These are phyloP conservation scores for Barbus barbus DNA, from an alignment of 2,113 vertebrate species.

Conservation along the genomic window DNA sequence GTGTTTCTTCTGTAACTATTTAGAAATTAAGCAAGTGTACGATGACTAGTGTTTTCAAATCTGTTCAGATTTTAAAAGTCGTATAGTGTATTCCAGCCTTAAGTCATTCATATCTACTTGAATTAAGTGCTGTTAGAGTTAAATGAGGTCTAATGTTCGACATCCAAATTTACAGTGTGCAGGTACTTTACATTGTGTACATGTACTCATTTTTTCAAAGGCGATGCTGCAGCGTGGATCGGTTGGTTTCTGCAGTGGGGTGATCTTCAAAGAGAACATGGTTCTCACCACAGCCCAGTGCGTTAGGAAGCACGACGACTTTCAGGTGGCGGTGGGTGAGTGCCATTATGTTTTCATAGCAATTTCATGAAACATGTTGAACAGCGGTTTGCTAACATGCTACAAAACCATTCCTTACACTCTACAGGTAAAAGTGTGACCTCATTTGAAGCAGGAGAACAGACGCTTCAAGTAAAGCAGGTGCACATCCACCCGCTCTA, in stretches of 20 bases:
- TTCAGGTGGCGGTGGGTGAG: constrained; percentile 75
- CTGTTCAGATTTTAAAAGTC: too few relatives aligned
- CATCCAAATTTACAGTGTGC: too few relatives aligned
- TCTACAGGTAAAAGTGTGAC: constrained; percentile 62
- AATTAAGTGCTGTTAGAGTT: too few relatives aligned
- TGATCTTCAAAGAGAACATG: constrained; percentile 76
- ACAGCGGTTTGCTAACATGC: neutral
- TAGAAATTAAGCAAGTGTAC: too few relatives aligned
- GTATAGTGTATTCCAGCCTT: neutral
- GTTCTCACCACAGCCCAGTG: constrained; percentile 76
- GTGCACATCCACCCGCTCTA: constrained; percentile 69
- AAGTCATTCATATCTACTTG: neutral
- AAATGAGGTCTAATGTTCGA: too few relatives aligned
- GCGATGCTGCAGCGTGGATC: constrained; percentile 69
- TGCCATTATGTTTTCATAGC: neutral
- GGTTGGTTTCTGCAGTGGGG: constrained; percentile 72
- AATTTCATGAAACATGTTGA: neutral
- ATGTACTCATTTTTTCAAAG: constrained; percentile 52
- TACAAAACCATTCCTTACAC: neutral
- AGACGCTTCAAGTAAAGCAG: constrained; percentile 56
- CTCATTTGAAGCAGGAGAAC: constrained; percentile 48
- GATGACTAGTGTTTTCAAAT: too few relatives aligned
- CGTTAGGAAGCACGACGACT: constrained; percentile 54
- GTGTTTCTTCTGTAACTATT: too few relatives aligned
- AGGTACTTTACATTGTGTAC: neutral